phyloP scores from a whole-genome alignment of 92 coral and sea anemone genomes.

The Siderastrea radians region DNA sequence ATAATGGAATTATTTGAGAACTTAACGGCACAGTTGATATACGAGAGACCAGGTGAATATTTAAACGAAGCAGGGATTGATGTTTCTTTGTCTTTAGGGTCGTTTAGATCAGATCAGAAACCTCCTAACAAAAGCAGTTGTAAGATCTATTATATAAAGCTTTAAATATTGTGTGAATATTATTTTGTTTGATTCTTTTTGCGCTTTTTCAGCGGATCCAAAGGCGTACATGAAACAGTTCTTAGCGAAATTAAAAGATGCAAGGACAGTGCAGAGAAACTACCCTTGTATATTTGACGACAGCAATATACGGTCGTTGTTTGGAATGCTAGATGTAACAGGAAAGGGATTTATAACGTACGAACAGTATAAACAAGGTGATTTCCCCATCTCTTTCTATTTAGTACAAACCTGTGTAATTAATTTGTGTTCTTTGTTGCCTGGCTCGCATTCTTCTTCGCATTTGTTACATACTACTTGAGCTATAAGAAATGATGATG shows the following conservation, averaged over 20 bases:
- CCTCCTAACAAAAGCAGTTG: background rate
- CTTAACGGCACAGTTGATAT: slow-evolving; percentile 88
- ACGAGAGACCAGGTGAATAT: slow-evolving; percentile 95
- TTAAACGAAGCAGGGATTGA: background rate
- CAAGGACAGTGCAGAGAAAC: slow-evolving; percentile 87
- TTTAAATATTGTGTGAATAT: background rate
- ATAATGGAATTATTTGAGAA: slow-evolving; percentile 94
- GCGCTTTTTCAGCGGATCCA: slow-evolving; percentile 73
- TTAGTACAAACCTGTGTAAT: no score
- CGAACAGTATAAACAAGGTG: slow-evolving; percentile 95
- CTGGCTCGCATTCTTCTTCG: no score
- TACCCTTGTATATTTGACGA: slow-evolving; percentile 93
- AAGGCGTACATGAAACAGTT: slow-evolving; percentile 83
- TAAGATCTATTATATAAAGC: background rate
- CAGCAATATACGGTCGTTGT: slow-evolving; percentile 87
- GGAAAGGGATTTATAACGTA: slow-evolving; percentile 86
- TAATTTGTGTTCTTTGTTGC: no score
- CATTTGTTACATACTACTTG: no score
- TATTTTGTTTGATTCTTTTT: background rate
- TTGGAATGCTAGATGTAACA: slow-evolving; percentile 96
- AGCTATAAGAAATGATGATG: no score
- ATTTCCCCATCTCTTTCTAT: no score
- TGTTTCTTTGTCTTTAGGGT: background rate
- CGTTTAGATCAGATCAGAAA: background rate
- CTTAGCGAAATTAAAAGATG: slow-evolving; percentile 85